Conservation (phyloP, 2,797 vertebrate species). For the Galagoides demidoff region DNA sequence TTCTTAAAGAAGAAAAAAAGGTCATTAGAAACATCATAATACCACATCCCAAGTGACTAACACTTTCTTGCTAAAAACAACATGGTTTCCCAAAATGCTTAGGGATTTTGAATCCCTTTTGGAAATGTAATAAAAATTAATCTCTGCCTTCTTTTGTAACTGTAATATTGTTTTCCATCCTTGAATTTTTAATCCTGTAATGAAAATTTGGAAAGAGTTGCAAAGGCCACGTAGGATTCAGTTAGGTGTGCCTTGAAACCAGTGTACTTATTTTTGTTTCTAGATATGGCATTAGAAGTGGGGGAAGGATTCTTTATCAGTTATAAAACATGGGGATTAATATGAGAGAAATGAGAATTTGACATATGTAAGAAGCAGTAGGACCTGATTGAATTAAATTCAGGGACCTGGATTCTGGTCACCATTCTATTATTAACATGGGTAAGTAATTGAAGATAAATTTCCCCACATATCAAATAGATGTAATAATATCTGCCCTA, state of each 20-base stretch:
- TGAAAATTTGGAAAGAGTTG: background rate
- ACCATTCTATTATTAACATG: background rate
- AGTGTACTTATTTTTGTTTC: background rate
- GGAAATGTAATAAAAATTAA: background rate
- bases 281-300: background rate
- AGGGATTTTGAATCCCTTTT: constrained; percentile 21
- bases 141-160: background rate
- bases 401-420: background rate
- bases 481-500: constrained; percentile 8
- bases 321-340: background rate
- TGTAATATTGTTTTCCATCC: background rate
- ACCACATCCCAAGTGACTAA: background rate
- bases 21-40: background rate
- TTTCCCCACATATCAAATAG: background rate
- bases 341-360: background rate
- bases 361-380: background rate
- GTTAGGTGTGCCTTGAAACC: background rate
- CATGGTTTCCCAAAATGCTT: background rate
- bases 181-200: constrained; percentile 28
- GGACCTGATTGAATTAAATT: background rate
- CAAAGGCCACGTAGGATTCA: background rate
- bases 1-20: constrained; percentile 20
- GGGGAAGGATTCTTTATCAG: background rate
- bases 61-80: background rate
- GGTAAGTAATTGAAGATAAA: constrained; percentile 3